Conservation (phyloP, 2,113 vertebrate species). For the Connochaetes taurinus region DNA sequence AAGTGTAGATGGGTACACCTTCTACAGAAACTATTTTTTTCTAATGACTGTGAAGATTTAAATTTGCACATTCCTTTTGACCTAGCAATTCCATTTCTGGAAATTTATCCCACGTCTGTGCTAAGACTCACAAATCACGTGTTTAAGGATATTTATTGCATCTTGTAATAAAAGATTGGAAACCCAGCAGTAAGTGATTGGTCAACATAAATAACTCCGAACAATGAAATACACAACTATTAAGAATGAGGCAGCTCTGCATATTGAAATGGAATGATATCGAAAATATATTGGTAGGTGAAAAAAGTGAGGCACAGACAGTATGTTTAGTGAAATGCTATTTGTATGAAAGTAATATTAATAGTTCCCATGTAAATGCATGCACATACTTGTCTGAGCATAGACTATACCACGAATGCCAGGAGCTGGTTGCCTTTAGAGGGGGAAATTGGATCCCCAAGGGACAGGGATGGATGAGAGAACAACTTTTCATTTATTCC, state of each 20-base stretch:
- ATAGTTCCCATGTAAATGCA: not conserved
- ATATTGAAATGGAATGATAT: not conserved
- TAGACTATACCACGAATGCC: not conserved
- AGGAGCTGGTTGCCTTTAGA: not conserved
- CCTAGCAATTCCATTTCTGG: not conserved
- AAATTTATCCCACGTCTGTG: not conserved
- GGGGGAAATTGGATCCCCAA: not conserved
- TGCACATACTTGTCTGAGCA: not conserved
- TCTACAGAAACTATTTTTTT: not conserved
- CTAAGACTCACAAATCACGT: not conserved
- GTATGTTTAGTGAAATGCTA: not conserved
- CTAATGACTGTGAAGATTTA: not conserved
- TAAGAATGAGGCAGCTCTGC: not conserved
- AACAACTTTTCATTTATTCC: not conserved
- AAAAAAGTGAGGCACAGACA: not conserved
- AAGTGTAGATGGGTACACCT: not conserved
- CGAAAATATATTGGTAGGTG: not conserved
- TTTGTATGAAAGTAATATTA: not conserved
- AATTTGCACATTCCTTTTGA: not conserved
- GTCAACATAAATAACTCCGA: not conserved
- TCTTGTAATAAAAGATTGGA: not conserved
- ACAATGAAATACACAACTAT: not conserved
- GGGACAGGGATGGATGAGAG: not conserved
- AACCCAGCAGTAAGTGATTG: not conserved
- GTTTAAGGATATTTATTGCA: not conserved